A percentile compares a stretch with the other conserved stretches of the same genome.
These are phyloP conservation scores for Aleadryas rufinucha DNA, from an alignment of 2,113 vertebrate species.

Conservation along the genomic window DNA sequence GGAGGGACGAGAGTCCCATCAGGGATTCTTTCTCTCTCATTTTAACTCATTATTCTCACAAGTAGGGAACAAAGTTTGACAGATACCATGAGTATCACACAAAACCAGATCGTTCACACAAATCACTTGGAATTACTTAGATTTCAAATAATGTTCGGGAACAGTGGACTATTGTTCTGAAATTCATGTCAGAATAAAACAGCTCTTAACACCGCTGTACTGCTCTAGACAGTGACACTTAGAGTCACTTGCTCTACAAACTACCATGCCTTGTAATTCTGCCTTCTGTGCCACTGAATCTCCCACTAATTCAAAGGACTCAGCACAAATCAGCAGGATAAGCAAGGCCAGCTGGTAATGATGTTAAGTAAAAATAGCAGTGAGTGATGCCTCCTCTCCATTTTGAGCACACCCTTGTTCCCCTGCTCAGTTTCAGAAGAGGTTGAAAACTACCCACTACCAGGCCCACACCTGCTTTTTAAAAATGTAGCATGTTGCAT, in stretches of 20 bases:
- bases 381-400: not conserved
- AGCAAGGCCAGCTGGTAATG: not conserved
- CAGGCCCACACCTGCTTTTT: not conserved
- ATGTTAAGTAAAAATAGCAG: not conserved
- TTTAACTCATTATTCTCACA: not conserved
- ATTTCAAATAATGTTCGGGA: not conserved
- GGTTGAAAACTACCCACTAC: not conserved
- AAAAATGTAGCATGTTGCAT: not conserved
- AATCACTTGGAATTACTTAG: not conserved
- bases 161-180: not conserved
- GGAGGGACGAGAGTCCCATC: not conserved
- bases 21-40: not conserved
- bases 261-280: not conserved
- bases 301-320: not conserved
- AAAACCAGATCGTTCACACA: rapidly evolving
- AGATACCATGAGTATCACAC: not conserved
- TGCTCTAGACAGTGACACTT: not conserved
- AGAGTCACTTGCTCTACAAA: not conserved
- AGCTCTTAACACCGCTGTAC: not conserved
- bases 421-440: not conserved
- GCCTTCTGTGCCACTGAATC: not conserved
- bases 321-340: not conserved
- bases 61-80: not conserved
- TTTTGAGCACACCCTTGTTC: not conserved
- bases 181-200: not conserved